Percentiles rank a stretch among this genome's conserved stretches.
These are phyloP conservation scores for Drymodes brunneopygia DNA, from an alignment of 2,113 vertebrate genomes.

Conservation along the genomic window DNA sequence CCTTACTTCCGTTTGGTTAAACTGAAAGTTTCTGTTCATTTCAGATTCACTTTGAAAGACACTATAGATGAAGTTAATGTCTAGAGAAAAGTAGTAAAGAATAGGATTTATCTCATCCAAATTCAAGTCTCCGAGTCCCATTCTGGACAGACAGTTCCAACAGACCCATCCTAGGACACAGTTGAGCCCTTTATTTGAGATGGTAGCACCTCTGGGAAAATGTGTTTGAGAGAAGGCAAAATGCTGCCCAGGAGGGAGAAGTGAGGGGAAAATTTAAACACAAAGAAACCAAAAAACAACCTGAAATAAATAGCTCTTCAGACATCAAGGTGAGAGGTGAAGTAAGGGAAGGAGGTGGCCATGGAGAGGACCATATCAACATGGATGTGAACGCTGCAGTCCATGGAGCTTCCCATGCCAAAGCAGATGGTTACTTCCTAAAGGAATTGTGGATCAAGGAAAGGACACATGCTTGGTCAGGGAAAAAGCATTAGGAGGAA, in stretches of 20 bases:
- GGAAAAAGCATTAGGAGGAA: background rate
- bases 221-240: background rate
- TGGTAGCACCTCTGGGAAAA: background rate
- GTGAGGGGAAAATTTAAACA: background rate
- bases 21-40: background rate
- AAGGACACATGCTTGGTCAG: background rate
- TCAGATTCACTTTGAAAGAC: background rate
- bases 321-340: background rate
- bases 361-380: background rate
- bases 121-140: background rate
- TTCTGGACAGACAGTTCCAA: background rate
- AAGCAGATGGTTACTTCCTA: background rate
- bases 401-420: background rate
- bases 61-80: too few species aligned
- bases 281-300: background rate
- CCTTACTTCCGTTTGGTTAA: background rate
- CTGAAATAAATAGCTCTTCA: background rate
- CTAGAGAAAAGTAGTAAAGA: background rate
- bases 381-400: background rate
- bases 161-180: rapidly evolving
- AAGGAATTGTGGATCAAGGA: rapidly evolving
- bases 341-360: background rate
- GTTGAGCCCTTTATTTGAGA: background rate
- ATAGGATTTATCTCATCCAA: background rate
- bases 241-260: background rate